Conservation (phyloP, 2,888 invertebrate species). For the Diplazon laetatorius region DNA sequence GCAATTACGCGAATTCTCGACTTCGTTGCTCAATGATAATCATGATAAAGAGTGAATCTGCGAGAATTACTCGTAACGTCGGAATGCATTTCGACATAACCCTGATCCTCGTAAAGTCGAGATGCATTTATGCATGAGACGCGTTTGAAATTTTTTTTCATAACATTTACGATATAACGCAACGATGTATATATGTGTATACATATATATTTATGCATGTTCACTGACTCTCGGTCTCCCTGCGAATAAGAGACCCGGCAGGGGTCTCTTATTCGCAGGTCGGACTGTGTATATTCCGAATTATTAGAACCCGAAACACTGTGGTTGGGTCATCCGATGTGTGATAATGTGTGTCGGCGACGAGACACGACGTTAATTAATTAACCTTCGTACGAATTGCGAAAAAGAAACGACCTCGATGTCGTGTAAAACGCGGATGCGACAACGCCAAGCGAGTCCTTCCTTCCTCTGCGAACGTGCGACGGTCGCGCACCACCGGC, state of each 20-base stretch:
- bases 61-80: neutral
- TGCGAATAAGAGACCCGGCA: too few relatives aligned
- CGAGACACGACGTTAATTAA: slow-evolving; percentile 41
- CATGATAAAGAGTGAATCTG: slow-evolving; percentile 18
- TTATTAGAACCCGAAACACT: too few relatives aligned
- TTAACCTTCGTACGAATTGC: slow-evolving; percentile 50
- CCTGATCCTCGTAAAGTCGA: neutral
- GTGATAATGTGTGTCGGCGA: neutral
- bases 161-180: too few relatives aligned
- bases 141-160: neutral
- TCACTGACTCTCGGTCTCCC: too few relatives aligned
- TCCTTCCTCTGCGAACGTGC: slow-evolving; percentile 30
- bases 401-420: slow-evolving; percentile 52
- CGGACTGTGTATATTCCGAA: too few relatives aligned
- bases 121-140: neutral
- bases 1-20: slow-evolving; percentile 39
- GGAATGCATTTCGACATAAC: neutral
- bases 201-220: too few relatives aligned
- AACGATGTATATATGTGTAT: too few relatives aligned
- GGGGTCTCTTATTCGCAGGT: too few relatives aligned
- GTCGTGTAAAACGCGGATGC: slow-evolving; percentile 41
- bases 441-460: slow-evolving; percentile 25
- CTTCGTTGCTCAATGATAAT: slow-evolving; percentile 19
- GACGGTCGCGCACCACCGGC: neutral
- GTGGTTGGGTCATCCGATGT: neutral